Conservation (phyloP, 2,797 vertebrate genomes). For the Sebastes kiyomatsui region DNA sequence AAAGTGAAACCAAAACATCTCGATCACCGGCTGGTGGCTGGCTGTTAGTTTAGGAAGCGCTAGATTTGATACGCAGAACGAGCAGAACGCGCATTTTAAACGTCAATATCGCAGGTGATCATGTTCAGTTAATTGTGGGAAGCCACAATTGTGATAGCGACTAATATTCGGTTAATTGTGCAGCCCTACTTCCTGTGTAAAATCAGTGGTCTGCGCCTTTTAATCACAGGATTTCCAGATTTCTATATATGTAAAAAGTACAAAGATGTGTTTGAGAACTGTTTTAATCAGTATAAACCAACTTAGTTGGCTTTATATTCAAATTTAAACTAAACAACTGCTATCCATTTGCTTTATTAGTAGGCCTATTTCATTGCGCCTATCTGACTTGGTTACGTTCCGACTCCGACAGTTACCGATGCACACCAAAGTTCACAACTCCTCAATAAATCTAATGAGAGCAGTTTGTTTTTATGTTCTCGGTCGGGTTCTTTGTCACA, state of each 20-base stretch:
- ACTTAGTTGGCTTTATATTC: neutral
- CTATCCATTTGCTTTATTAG: neutral
- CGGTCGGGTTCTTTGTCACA: conserved; percentile 38
- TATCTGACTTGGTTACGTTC: neutral
- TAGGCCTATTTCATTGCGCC: neutral
- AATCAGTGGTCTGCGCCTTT: neutral
- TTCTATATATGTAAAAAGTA: neutral
- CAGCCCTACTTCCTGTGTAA: neutral
- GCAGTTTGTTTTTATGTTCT: conserved; percentile 13
- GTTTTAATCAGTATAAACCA: neutral
- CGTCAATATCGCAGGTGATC: too few species aligned
- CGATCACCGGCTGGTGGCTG: too few species aligned
- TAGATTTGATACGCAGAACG: too few species aligned
- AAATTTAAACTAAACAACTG: neutral
- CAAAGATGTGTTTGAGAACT: neutral
- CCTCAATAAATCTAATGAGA: conserved; percentile 29
- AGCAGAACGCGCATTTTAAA: too few species aligned
- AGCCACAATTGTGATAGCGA: too few species aligned
- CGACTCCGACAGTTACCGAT: conserved; percentile 10
- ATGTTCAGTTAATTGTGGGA: too few species aligned
- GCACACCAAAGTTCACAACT: neutral
- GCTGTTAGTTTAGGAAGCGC: too few species aligned
- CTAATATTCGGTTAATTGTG: too few species aligned
- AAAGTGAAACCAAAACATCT: too few species aligned
- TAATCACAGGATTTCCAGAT: neutral